A percentile compares a stretch with the other conserved stretches of the same genome.
These are phyloP conservation scores for Eleginops maclovinus DNA, from an alignment of 2,113 vertebrate genomes.

Conservation along the genomic window DNA sequence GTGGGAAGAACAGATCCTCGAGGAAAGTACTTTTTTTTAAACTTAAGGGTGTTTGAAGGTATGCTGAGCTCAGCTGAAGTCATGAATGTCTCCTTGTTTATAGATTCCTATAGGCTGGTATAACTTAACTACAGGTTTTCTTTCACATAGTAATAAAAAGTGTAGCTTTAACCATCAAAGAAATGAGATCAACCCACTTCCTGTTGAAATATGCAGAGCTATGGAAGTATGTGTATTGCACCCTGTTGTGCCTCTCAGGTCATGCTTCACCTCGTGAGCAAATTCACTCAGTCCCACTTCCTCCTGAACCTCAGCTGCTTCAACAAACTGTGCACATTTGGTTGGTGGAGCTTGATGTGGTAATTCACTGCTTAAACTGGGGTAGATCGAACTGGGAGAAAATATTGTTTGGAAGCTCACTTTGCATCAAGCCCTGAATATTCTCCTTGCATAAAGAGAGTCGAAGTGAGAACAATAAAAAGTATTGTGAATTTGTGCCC, in stretches of 20 bases:
- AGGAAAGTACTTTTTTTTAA: neutral
- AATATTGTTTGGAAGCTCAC: neutral
- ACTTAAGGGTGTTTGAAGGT: neutral
- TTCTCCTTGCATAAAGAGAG: neutral
- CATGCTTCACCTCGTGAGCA: neutral
- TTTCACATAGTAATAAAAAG: neutral
- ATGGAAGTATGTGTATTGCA: neutral
- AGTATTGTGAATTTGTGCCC: neutral
- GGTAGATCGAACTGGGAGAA: neutral
- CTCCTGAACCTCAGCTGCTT: neutral
- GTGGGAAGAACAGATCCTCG: neutral
- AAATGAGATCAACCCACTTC: neutral
- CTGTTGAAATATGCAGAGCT: neutral
- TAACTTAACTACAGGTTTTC: neutral
- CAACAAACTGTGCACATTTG: neutral
- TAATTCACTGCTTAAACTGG: neutral
- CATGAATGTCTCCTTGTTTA: neutral
- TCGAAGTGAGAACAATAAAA: neutral
- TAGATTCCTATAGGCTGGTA: neutral
- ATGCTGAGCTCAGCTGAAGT: slow-evolving; percentile 15
- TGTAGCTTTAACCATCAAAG: neutral
- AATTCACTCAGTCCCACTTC: neutral
- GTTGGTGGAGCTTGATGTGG: neutral
- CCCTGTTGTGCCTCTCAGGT: neutral
- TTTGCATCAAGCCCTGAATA: neutral